Conservation (phyloP, 2,888 invertebrate genomes). For the Spialia ferax region DNA sequence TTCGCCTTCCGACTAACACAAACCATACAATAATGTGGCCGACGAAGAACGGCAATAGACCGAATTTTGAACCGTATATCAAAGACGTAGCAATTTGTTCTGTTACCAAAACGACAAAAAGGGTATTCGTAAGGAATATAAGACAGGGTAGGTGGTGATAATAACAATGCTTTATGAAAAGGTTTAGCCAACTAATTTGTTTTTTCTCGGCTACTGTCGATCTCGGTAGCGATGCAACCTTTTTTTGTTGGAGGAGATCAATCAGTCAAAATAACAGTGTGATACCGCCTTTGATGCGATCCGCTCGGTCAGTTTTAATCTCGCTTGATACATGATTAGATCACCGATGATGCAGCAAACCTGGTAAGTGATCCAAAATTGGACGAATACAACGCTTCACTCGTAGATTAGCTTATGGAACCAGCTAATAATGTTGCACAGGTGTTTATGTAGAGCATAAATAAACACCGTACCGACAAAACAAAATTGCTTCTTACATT, state of each 20-base stretch:
- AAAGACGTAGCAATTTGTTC: conserved; percentile 54
- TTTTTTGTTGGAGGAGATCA: conserved; percentile 83
- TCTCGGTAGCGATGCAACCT: conserved; percentile 83
- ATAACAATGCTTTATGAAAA: conserved; percentile 86
- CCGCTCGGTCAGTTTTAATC: conserved; percentile 85
- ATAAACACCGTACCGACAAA: neutral
- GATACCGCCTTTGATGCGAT: conserved; percentile 86
- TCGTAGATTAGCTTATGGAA: conserved; percentile 63
- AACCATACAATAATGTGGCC: conserved; percentile 50
- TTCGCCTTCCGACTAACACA: conserved; percentile 79
- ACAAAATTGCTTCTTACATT: neutral
- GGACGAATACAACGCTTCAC: conserved; percentile 67
- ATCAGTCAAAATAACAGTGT: conserved; percentile 87
- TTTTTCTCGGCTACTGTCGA: conserved; percentile 86
- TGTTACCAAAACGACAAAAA: conserved; percentile 54
- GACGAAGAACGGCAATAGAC: conserved; percentile 44
- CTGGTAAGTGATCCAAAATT: conserved; percentile 79
- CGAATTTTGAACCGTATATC: conserved; percentile 64
- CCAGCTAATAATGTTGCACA: conserved; percentile 26
- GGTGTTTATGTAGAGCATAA: conserved; percentile 13
- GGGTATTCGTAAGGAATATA: conserved; percentile 59
- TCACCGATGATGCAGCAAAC: conserved; percentile 84
- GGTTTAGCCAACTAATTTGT: conserved; percentile 87
- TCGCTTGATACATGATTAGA: conserved; percentile 85
- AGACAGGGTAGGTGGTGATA: conserved; percentile 81